Base-by-base conservation (phyloP, 2,888 invertebrate species). In the Adineta ricciae region DNA sequence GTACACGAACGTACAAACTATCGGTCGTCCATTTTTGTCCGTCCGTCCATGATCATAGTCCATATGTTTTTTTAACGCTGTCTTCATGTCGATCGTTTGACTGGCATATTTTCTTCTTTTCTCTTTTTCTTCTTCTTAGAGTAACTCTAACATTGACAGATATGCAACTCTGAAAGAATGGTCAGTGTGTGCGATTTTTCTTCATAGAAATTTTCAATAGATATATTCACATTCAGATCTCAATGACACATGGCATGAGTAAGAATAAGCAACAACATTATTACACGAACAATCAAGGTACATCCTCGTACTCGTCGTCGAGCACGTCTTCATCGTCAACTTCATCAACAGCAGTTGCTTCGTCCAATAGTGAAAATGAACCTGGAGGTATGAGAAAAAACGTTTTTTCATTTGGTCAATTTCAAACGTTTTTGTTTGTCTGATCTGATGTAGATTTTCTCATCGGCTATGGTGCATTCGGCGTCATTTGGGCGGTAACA, bases 401-500 rank as follows among this genome's bases (percentile, higher is more conserved):
- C 5, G 5, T 46, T 8, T 46, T 46, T 46, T 46, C 46, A 8
- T 46, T 50, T 50, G n/a, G n/a, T n/a, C n/a, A n/a, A n/a, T n/a
- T n/a, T n/a, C n/a, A n/a, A n/a, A n/a, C n/a, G n/a, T n/a, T n/a
- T n/a, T n/a, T n/a, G n/a, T n/a, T n/a, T n/a, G n/a, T n/a, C n/a
- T n/a, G n/a, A n/a, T n/a, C n/a, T n/a, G n/a, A n/a, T 52, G 3
- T 52, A 52, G 64, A 64, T 64, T 64, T 64, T 64, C 64, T 64
- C 3, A 64, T 99, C 91, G 99, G 99, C 88, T 99, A 99, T 91
- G 99, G 99, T 90, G 99, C 99, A 90, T 99, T 99, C 92, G 99
- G 99, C 90, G 98, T 99, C 90, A 98, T 99, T 90, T 99, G 98
- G 98, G 98, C 98, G 88, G 98, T 99, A 89, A 98, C 98, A 90